A percentile compares a stretch with the other conserved stretches of the same genome.
Evolutionary conservation across 1,140 invertebrate genomes (phyloP).

Genomic region (Solen grandis): DNA sequence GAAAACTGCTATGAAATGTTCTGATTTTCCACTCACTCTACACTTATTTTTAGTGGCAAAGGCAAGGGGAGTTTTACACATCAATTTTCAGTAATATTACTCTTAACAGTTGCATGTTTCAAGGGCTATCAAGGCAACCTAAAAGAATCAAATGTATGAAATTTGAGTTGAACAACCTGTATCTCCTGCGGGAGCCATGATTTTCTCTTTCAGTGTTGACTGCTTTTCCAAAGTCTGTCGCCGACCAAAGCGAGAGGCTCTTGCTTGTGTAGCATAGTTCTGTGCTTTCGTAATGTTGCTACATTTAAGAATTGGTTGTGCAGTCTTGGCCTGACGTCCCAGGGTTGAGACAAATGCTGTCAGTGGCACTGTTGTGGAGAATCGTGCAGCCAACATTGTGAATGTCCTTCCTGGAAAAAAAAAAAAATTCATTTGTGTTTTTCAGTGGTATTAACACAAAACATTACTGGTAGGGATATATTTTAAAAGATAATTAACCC

Average conservation of each 20-base stretch:
- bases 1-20: not conserved
- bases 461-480: no score
- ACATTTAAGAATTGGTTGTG: slow-evolving; percentile 35
- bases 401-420: no score
- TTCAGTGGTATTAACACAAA: no score
- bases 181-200: slow-evolving; percentile 82
- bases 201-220: slow-evolving; percentile 81
- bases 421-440: no score
- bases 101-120: not conserved
- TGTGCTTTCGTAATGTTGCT: slow-evolving; percentile 60
- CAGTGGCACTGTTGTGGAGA: slow-evolving; percentile 63
- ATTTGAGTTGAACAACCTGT: slow-evolving; percentile 79
- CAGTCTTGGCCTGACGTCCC: slow-evolving; percentile 43
- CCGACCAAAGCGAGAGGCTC: slow-evolving; percentile 40
- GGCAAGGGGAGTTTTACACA: no score
- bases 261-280: slow-evolving; percentile 65
- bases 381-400: slow-evolving; percentile 62
- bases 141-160: not conserved
- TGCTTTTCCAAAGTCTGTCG: slow-evolving; percentile 40
- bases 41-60: not conserved
- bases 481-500: no score
- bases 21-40: not conserved
- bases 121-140: slow-evolving; percentile 5
- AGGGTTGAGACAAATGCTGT: slow-evolving; percentile 71
- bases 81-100: no score